Evolutionary conservation across 64 coral and sea anemone species (phyloP).

Genomic region (Trachythela sp.): DNA sequence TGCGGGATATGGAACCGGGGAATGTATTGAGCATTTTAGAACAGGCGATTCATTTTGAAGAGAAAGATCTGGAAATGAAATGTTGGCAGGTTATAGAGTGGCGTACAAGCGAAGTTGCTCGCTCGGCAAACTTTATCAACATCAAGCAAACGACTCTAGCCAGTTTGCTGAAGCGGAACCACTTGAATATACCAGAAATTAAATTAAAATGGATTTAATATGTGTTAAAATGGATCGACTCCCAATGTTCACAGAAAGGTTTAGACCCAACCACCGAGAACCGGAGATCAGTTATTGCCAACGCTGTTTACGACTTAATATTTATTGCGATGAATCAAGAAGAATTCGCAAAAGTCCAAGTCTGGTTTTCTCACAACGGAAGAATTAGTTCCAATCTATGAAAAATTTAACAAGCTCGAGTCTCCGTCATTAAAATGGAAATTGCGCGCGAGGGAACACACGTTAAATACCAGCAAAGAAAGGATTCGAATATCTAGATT

Average conservation of each 20-base stretch:
- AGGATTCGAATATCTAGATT: no score
- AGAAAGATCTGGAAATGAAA: constrained; percentile 23
- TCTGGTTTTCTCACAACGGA: constrained; percentile 34
- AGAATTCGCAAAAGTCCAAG: constrained; percentile 25
- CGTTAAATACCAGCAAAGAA: no score
- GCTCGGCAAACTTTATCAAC: constrained; percentile 17
- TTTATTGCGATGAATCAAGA: constrained; percentile 46
- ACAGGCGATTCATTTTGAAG: constrained; percentile 35
- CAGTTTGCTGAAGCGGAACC: constrained; percentile 33
- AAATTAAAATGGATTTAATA: constrained; percentile 46
- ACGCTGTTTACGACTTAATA: constrained; percentile 39
- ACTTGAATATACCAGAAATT: constrained; percentile 32
- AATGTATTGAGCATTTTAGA: constrained; percentile 37
- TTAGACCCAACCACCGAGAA: not conserved
- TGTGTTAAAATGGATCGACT: constrained; percentile 38
- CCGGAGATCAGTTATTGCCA: constrained; percentile 28
- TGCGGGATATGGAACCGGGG: constrained; percentile 22
- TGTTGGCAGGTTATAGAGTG: constrained; percentile 49
- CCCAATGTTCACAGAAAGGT: constrained; percentile 28
- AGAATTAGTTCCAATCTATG: not conserved
- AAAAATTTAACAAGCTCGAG: not conserved
- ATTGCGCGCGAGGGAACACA: not conserved
- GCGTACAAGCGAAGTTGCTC: not conserved
- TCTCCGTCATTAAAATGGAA: not conserved
- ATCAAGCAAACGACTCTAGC: constrained; percentile 39